Evolutionary conservation across 2,113 vertebrate species (phyloP).

Genomic region (Sebastes schlegelii): DNA sequence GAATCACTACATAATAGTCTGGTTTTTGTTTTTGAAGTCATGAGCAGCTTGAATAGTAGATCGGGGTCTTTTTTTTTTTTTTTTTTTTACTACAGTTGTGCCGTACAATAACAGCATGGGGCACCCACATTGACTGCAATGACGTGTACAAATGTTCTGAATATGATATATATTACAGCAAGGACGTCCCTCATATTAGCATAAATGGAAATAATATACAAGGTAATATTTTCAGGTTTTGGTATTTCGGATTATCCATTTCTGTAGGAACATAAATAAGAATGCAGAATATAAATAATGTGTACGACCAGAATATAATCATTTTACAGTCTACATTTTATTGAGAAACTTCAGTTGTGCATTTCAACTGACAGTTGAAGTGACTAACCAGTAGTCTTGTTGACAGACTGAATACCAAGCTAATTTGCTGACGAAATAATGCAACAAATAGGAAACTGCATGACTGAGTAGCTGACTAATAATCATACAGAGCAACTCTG

Average conservation of each 20-base stretch:
- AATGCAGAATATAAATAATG: not conserved
- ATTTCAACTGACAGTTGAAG: not conserved
- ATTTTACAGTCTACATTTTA: not conserved
- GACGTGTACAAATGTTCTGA: not conserved
- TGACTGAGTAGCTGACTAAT: not conserved
- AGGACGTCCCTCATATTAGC: not conserved
- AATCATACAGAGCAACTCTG: not conserved
- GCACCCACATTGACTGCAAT: not conserved
- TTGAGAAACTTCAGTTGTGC: not conserved
- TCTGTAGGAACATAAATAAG: not conserved
- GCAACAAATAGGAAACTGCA: not conserved
- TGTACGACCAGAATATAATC: not conserved
- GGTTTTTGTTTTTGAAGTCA: slow-evolving; percentile 2
- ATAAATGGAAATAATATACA: not conserved
- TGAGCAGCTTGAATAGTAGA: not conserved
- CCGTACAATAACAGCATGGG: not conserved
- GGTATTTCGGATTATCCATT: not conserved
- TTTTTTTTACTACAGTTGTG: not conserved
- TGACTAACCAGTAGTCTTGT: not conserved
- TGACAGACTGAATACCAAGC: not conserved
- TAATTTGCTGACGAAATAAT: not conserved
- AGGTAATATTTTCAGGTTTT: not conserved
- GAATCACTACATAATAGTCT: slow-evolving; percentile 1
- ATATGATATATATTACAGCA: not conserved
- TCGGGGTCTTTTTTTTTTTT: too few species aligned